These are phyloP conservation scores for Caenorhabditis tropicalis DNA, from an alignment of 1,140 invertebrate species.

Conservation along the genomic window DNA sequence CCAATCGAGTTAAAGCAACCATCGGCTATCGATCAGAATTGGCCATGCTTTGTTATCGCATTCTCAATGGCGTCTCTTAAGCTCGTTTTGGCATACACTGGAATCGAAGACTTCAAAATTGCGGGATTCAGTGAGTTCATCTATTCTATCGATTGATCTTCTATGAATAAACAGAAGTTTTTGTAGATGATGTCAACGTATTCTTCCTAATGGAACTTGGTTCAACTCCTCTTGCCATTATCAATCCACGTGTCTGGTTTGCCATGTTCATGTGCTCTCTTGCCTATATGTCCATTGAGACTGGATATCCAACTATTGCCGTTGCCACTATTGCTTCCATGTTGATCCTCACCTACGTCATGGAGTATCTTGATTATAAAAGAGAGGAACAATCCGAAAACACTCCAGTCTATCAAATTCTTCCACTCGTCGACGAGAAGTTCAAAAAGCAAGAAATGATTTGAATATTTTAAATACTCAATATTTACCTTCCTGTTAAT, in stretches of 20 bases:
- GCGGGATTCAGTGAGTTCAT: conserved; percentile 5
- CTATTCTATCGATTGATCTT: too few relatives aligned
- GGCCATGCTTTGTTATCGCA: conserved; percentile 20
- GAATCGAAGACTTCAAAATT: conserved; percentile 1
- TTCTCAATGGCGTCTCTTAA: not conserved
- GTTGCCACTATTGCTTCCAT: not conserved
- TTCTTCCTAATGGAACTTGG: conserved; percentile 31
- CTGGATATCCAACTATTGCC: conserved; percentile 20
- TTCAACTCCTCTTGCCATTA: conserved; percentile 18
- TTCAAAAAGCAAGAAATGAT: conserved; percentile 47
- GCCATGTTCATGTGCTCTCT: conserved; percentile 37
- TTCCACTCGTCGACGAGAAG: conserved; percentile 1
- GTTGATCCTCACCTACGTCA: conserved; percentile 10
- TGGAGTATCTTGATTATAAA: conserved; percentile 10
- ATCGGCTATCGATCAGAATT: not conserved
- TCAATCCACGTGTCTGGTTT: conserved; percentile 39
- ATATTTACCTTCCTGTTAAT: too few relatives aligned
- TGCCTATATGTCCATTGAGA: conserved; percentile 29
- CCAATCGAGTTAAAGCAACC: not conserved
- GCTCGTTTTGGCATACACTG: not conserved
- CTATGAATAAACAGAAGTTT: not conserved
- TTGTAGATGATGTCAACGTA: conserved; percentile 20
- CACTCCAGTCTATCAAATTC: conserved; percentile 25
- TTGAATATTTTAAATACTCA: too few relatives aligned
- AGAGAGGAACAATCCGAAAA: not conserved